A percentile compares a stretch with the other conserved stretches of the same genome.
These are phyloP conservation scores for Oryzias melastigma DNA, from an alignment of 2,113 vertebrate genomes.

Conservation along the genomic window DNA sequence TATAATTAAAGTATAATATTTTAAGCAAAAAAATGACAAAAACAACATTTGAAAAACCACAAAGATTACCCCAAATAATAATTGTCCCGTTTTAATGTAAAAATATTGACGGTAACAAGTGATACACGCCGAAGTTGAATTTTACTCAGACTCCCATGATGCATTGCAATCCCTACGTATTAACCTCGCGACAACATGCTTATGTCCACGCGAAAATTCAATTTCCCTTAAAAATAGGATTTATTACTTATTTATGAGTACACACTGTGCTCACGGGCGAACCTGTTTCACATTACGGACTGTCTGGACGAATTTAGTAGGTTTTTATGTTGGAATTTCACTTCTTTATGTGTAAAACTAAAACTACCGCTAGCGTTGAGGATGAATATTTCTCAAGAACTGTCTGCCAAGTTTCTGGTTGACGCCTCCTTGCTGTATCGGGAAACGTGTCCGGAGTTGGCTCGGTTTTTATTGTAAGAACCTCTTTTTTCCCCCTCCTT, in stretches of 20 bases:
- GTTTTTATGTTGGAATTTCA: neutral
- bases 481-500: neutral
- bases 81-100: too few species aligned
- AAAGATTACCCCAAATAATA: too few species aligned
- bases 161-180: conserved; percentile 29
- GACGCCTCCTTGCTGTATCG: conserved; percentile 68
- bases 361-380: neutral
- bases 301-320: neutral
- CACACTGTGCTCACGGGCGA: too few species aligned
- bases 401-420: conserved; percentile 36
- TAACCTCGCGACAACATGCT: conserved; percentile 35
- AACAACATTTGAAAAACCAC: too few species aligned
- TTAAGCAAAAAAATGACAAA: too few species aligned
- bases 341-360: conserved; percentile 8
- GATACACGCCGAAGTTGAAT: too few species aligned
- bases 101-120: too few species aligned
- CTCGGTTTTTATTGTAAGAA: conserved; percentile 75
- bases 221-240: too few species aligned
- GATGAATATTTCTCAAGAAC: conserved; percentile 9
- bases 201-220: neutral
- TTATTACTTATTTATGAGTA: too few species aligned
- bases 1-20: too few species aligned
- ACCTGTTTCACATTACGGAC: too few species aligned
- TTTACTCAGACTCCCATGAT: conserved; percentile 63
- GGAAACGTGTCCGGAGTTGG: conserved; percentile 71